Base-by-base conservation (phyloP, 2,113 vertebrate genomes). In the Gadus chalcogrammus region DNA sequence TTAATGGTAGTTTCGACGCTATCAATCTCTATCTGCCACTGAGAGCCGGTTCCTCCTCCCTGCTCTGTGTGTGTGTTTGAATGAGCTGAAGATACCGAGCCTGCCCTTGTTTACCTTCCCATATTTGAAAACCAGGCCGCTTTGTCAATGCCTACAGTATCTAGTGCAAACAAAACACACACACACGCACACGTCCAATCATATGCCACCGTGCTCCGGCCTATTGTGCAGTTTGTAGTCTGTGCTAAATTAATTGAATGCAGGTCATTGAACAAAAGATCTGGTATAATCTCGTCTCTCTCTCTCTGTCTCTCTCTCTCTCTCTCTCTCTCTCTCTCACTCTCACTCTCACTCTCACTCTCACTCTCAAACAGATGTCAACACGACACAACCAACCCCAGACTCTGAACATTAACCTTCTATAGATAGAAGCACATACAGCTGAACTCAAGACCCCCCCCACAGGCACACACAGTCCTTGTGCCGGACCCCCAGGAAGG, bases 271-370 rank as follows among this genome's bases (percentile, higher is more conserved):
- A 82, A 84, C 79, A 85, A 78, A 76, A 66, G 56, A 73, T 24
- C 24, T 48, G 75, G 74, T 84, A 60, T 79, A 80, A 84, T 83
- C 81, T 83, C 71, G 76, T 61, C 71, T 75, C 9, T 22, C 63
- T 77, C 73, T 80, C 67, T 38, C 75, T 67, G 53, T 48, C 42
- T 48, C 42, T 48, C 8, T 48, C 42, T 48, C 42, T 48, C 42
- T 13, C 42, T 48, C 12, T 48, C 42, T 9, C 2, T 48, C 42
- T 9, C 42, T 9, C 42, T 9, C 42, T 48, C 38, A 4, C 38
- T 42, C 38, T 42, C 38, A 4, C 38, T 42, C 38, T 42, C 38
- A 4, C 38, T 6, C 38, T 42, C 38, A 1, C 11, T 8, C 38
- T 24, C 24, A 1, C 64, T 22, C 22, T 3, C 18, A n/a, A n/a